Evolutionary conservation across 2,797 vertebrate genomes (phyloP).

Genomic region (Manis javanica): DNA sequence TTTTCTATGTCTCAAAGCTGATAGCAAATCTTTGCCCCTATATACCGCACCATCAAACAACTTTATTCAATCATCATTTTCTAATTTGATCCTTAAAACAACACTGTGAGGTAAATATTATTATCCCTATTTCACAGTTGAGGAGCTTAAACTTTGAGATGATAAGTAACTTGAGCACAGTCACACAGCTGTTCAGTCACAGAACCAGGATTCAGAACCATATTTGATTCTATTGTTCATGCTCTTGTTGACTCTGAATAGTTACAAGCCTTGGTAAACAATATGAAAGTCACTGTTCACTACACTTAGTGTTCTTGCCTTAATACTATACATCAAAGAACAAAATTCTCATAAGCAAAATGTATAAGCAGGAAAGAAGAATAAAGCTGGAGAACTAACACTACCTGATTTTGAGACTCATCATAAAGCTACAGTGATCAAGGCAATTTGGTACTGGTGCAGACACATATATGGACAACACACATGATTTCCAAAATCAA

Average conservation of each 20-base stretch:
- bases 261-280: neutral
- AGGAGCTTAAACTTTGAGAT: neutral
- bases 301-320: neutral
- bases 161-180: neutral
- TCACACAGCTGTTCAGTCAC: neutral
- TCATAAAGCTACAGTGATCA: neutral
- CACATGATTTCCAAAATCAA: neutral
- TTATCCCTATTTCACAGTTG: neutral
- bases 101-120: neutral
- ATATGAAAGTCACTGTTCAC: neutral
- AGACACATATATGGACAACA: neutral
- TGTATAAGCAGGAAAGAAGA: neutral
- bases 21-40: neutral
- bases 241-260: neutral
- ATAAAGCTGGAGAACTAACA: neutral
- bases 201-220: neutral
- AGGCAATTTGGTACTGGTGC: neutral
- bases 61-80: neutral
- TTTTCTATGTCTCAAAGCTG: neutral
- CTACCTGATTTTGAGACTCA: neutral
- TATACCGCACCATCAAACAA: neutral
- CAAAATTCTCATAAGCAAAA: neutral
- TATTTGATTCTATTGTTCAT: neutral
- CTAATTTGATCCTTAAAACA: constrained; percentile 13
- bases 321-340: neutral